Base-by-base conservation (phyloP, 2,797 vertebrate species). In the Argya squamiceps region DNA sequence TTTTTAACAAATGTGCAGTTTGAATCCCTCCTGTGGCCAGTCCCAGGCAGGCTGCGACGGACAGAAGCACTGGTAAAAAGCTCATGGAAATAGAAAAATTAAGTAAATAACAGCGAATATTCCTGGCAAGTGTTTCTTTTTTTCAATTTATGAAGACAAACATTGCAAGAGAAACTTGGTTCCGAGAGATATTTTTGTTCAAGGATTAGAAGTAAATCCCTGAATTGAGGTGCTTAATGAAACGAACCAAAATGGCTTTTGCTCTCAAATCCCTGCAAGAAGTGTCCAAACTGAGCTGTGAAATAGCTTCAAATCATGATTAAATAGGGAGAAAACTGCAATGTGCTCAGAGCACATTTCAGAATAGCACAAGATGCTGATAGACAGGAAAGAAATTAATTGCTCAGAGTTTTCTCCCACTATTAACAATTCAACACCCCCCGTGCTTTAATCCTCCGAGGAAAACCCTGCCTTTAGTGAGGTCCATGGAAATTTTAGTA, bases 11-110 rank as follows among this genome's bases (percentile, higher is more conserved):
- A 52, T 50, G 14, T 84, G 89, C 95, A 62, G 67, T 94, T 95
- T 76, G 96, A 96, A 96, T 94, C 94, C 91, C 94, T 96, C 95
- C 91, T 95, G 96, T 96, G 96, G 96, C 70, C 96, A 84, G 53
- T 63, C 49, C 20, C 59, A 39, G 92, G 56, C 89, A 96, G 80
- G 80, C 91, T 92, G 80, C 2, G 0, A 81, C 21, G 18, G 73
- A 69, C 11, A 20, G 39, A 93, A 89, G 30, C 0, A 0, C 60
- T 62, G 89, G 20, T 79, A 37, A 79, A 81, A 95, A 88, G 23
- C 34, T 36, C 0, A 0, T 69, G 56, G 67, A 95, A 88, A 79
- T 3, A 84, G 70, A 78, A 85, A 91, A 88, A 84, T n/a, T 39
- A 74, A 89, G 80, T 73, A 93, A 93, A 86, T 90, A 93, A 63